Percentiles rank a stretch among this genome's conserved stretches.
Conservation (phyloP, 1,140 invertebrate genomes). For the Sycophila sp. region DNA sequence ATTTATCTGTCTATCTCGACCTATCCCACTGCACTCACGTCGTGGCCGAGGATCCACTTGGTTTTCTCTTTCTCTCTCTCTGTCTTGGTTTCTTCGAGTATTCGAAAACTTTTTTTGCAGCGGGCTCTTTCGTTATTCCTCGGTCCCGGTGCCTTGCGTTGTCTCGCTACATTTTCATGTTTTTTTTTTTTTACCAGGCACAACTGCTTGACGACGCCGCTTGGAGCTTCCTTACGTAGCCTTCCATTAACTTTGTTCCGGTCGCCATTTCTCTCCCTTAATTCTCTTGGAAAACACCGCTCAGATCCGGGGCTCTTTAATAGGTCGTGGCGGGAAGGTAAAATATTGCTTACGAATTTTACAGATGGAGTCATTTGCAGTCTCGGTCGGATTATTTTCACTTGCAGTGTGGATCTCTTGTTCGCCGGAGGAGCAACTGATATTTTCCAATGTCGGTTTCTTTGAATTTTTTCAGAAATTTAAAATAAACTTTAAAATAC, state of each 20-base stretch:
- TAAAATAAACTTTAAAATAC: no score
- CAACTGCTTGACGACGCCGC: slow-evolving; percentile 17
- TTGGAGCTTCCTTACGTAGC: background rate
- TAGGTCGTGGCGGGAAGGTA: slow-evolving; percentile 1
- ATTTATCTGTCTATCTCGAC: slow-evolving; percentile 18
- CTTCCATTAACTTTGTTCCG: slow-evolving; percentile 33
- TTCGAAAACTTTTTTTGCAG: background rate
- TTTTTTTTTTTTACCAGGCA: slow-evolving; percentile 10
- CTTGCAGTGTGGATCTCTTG: no score
- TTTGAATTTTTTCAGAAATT: no score
- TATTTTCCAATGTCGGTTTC: no score
- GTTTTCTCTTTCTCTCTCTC: background rate
- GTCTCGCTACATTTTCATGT: background rate
- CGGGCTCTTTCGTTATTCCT: background rate
- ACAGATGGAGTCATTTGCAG: no score
- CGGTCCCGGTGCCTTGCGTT: background rate
- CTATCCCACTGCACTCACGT: background rate
- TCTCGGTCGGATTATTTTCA: no score
- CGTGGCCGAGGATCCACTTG: background rate
- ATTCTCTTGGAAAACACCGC: slow-evolving; percentile 30
- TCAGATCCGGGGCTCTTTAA: slow-evolving; percentile 19
- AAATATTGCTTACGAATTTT: slow-evolving; percentile 27
- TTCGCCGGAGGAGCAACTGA: no score
- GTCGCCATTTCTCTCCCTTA: slow-evolving; percentile 29
- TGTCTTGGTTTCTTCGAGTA: background rate